Base-by-base conservation (phyloP, 2,797 vertebrate genomes). In the Falco berigora region DNA sequence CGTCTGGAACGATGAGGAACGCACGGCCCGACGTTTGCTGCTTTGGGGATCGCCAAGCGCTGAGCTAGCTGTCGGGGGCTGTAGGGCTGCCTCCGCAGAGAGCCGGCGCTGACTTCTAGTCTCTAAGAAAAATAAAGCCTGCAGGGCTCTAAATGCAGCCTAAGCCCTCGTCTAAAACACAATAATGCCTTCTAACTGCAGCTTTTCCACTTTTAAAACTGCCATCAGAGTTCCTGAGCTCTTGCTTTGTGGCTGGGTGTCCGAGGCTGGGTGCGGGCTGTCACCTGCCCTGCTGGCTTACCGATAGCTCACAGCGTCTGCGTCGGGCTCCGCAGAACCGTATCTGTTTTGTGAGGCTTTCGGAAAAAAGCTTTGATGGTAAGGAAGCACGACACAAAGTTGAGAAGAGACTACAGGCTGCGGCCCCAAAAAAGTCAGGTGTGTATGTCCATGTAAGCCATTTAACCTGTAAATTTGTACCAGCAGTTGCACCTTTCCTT, bases 1-100 rank as follows among this genome's bases (percentile, higher is more conserved):
- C 4, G 17, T 3, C 32, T 21, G 4, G 38, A 72, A 3, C 2
- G 4, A 2, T 2, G 15, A 36, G n/a, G 3, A 5, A 5, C 1
- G 52, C 8, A 4, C 8, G 2, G 40, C 23, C 50, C 10, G 10
- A 5, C 0, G 4, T 3, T 10, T 3, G 34, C 34, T 1, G 61
- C 36, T 14, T 32, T 1, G 4, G 25, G 14, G 34, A 10, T 2
- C 1, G 6, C 53, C 12, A 3, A 22, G 56, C 3, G 6, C n/a
- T 3, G 40, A 5, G 42, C 21, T 49, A 10, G 38, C 67, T 13
- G 10, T 4, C 10, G 9, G 27, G 22, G 59, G 12, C 22, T 47
- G 34, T 8, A 7, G 38, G 22, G 46, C 21, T 22, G 47, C 27
- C n/a, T 44, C 12, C 30, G 0, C 2, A 12, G 21, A 14, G 22